These are phyloP conservation scores for Meles meles DNA, from an alignment of 2,113 vertebrate genomes.

Conservation along the genomic window DNA sequence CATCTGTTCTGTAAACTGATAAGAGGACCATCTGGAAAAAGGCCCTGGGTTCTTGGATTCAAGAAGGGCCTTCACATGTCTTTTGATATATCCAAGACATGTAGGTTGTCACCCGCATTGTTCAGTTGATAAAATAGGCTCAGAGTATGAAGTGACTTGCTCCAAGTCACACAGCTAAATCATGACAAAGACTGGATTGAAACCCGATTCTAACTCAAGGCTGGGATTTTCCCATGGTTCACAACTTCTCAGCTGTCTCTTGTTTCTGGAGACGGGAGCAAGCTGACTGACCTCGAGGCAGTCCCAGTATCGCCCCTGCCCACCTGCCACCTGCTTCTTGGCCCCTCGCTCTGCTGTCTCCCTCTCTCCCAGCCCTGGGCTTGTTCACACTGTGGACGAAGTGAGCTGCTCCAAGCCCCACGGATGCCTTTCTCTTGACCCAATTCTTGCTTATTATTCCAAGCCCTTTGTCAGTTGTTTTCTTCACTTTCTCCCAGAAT, in stretches of 20 bases:
- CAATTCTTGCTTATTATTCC: not conserved
- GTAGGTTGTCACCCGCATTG: not conserved
- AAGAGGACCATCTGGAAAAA: not conserved
- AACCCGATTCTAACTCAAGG: not conserved
- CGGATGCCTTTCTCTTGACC: not conserved
- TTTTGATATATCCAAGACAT: not conserved
- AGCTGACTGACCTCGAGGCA: not conserved
- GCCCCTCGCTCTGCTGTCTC: not conserved
- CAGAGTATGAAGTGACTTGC: not conserved
- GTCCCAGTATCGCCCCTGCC: no score
- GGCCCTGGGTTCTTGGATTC: not conserved
- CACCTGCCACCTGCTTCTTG: not conserved
- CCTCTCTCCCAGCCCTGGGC: not conserved
- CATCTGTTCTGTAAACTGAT: not conserved
- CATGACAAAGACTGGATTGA: not conserved
- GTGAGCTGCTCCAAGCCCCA: not conserved
- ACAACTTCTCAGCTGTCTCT: not conserved
- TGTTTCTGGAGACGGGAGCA: not conserved
- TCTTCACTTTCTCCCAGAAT: not conserved
- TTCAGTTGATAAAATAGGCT: not conserved
- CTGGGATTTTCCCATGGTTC: not conserved
- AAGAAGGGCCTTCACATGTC: not conserved
- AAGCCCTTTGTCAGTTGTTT: not conserved
- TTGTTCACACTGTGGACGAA: not conserved
- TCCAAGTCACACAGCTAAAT: not conserved